Base-by-base conservation (phyloP, 2,797 vertebrate genomes). In the Phoeniculus purpureus region DNA sequence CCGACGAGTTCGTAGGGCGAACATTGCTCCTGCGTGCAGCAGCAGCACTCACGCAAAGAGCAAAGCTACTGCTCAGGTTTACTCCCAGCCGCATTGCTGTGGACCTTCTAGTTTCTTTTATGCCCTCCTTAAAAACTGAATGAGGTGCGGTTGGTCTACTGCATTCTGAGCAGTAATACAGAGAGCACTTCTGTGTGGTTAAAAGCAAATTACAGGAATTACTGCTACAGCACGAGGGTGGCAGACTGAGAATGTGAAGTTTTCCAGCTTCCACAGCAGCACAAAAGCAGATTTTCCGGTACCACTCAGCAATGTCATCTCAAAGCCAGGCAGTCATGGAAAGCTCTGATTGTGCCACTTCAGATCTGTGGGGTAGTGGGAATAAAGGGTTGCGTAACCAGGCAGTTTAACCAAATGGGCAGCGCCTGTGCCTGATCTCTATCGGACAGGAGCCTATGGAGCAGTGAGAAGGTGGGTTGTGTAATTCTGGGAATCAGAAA, bases 271-370 rank as follows among this genome's bases (percentile, higher is more conserved):
- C 45, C 92, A 80, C 40, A 82, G 58, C 65, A 70, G 55, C 65
- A 68, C 54, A 32, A 81, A 91, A 55, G 1, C 58, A 86, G 75
- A 84, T 93, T 80, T 85, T 61, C 64, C 29, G 65, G 61, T 58
- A 40, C 3, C 70, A 55, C 34, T 67, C 43, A 70, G 59, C 72
- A 77, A 32, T 47, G 51, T 29, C 20, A 60, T 87, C 81, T 83
- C 87, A 85, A 93, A 70, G 15, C 47, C 7, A 4, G 40, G 55
- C 58, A 76, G 47, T 65, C 84, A 68, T 92, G 94, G 79, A 94
- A 95, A 85, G 34, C 31, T 77, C n/a, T 72, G 54, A 70, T 66
- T 55, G 40, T 81, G 62, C 83, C 71, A 47, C 81, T 93, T 82
- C 59, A 92, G 89, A 87, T 32, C 37, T 4, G 21, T 0, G 0